A percentile compares a stretch with the other conserved stretches of the same genome.
Evolutionary conservation across 1,140 invertebrate genomes (phyloP).

Genomic region (Kradibia gibbosae): DNA sequence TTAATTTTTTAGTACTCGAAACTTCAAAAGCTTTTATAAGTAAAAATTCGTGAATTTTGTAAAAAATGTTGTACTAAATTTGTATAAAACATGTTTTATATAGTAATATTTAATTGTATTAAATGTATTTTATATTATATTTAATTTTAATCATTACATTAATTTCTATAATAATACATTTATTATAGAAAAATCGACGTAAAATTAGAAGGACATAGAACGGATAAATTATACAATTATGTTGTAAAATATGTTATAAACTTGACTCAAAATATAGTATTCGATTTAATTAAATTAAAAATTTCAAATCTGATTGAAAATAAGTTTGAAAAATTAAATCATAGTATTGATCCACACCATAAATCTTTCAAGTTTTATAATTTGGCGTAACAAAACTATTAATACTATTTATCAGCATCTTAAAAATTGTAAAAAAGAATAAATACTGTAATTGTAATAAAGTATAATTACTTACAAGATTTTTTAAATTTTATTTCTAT

Average conservation of each 20-base stretch:
- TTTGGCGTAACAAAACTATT: neutral
- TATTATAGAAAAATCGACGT: slow-evolving; percentile 49
- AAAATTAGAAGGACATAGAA: slow-evolving; percentile 52
- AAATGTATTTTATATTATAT: neutral
- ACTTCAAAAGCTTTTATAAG: no score
- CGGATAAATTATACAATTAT: slow-evolving; percentile 53
- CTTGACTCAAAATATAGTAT: slow-evolving; percentile 11
- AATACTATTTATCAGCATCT: no score
- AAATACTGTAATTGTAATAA: neutral
- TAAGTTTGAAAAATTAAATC: slow-evolving; percentile 40
- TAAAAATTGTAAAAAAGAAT: neutral
- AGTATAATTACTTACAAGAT: no score
- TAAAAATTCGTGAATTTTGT: no score
- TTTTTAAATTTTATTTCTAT: no score
- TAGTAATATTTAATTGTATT: no score
- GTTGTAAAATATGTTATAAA: slow-evolving; percentile 38
- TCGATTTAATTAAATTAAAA: slow-evolving; percentile 42
- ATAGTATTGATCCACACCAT: neutral
- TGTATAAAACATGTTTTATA: no score
- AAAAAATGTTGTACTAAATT: no score
- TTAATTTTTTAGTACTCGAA: no score
- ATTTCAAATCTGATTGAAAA: neutral
- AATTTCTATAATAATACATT: neutral
- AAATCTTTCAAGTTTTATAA: neutral
- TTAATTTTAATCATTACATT: neutral